Evolutionary conservation across 2,113 vertebrate species (phyloP), one percentile per base, ranked within the genome.

Genomic region (Pygathrix nemaeus): DNA sequence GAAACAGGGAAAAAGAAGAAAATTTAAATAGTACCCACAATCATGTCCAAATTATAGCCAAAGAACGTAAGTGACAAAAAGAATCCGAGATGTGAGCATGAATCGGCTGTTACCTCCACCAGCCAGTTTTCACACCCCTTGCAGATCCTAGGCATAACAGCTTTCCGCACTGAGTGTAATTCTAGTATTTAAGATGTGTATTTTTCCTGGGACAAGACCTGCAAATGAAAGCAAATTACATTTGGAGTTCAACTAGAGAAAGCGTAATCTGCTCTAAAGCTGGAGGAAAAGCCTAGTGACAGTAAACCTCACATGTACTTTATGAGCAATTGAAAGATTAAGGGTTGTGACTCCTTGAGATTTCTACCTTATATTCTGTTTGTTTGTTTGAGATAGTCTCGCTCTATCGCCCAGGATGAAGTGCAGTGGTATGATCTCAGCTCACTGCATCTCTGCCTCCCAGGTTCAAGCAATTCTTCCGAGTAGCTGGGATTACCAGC

Each of bases 241-340:
- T 2, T 32, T 5, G 48, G 73, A 20, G 52, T 52, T 87, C 79
- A 88, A 6, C 4, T 73, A 43, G 70, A 84, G 38, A 45, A 55
- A 59, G 2, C 52, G 17, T 35, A 66, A 8, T 27, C n/a, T 27
- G 16, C 13, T n/a, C 6, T 10, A 3, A 3, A 4, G 30, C 50
- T 52, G 38, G 75, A 88, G 32, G 45, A 40, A 35, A 59, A 52
- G 25, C 61, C 1, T 3, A 30, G 8, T 5, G 35, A 17, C 0
- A 0, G 0, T 6, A 40, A 17, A 14, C n/a, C 21, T 73, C 30
- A 1, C 10, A 0, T 1, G 5, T 45, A 23, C 70, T 66, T 82
- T 13, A 45, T 16, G n/a, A 55, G 12, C 0, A 0, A 73, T 32
- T 4, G 8, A 48, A 90, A 48, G 40, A 25, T 80, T 82, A n/a